Evolutionary conservation across 2,797 vertebrate genomes (phyloP), one percentile per base, ranked within the genome.

Genomic region (Anguilla pacifica): DNA sequence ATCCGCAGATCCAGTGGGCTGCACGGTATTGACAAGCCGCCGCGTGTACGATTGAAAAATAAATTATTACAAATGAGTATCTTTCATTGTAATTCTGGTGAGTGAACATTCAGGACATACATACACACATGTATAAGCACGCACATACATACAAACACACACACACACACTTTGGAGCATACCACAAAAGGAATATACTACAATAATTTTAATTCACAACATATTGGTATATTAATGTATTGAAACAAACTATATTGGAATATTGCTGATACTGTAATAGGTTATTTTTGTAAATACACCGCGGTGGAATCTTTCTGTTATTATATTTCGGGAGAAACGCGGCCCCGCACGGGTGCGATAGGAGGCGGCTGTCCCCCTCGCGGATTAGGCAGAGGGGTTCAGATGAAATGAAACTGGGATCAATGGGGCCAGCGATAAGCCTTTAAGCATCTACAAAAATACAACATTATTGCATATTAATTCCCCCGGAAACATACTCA

Each of bases 401-500:
- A 89, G 90, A 91, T 91, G 55, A 88, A 92, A 91, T 85, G n/a
- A 90, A 90, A 85, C 86, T 90, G 11, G 89, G 83, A 90, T 91
- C 89, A 90, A 86, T 89, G 85, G 77, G 74, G 83, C 82, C 49
- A 10, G 85, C 89, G 59, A 31, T 92, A 91, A 93, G 89, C 77
- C 19, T 85, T 90, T 91, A 91, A 92, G 90, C 83, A 86, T 89
- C 74, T 83, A 90, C 86, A 90, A 77, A 88, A 89, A 86, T 89
- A 86, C 70, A 81, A 85, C 51, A 43, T 89, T 90, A 91, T 86
- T 90, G 28, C 55, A 89, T 90, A 92, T 93, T 93, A 88, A 91
- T 93, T 92, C 91, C 89, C 84, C 43, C 39, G 88, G 89, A 90
- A 89, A 92, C 89, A 83, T 83, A 90, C 87, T 88, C 91, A 95